Conservation (phyloP, 1,140 invertebrate species). For the Periplaneta americana region DNA sequence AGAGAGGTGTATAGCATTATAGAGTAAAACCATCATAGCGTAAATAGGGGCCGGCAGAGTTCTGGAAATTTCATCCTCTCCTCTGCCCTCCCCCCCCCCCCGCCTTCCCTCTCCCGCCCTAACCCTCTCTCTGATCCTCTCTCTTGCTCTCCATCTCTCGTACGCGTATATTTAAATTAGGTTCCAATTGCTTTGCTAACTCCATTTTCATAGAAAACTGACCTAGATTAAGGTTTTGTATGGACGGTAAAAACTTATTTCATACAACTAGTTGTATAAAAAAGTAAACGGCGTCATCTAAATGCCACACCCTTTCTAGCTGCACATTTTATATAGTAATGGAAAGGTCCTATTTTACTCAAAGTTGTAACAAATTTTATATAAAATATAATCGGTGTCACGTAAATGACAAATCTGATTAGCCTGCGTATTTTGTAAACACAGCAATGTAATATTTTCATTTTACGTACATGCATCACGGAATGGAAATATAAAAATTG, state of each 20-base stretch:
- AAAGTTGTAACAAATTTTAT: too few species aligned
- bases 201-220: background rate
- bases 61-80: background rate
- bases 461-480: too few species aligned
- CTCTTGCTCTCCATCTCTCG: background rate
- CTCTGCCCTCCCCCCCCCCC: background rate
- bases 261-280: background rate
- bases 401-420: too few species aligned
- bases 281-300: too few species aligned
- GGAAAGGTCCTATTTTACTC: too few species aligned
- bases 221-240: background rate
- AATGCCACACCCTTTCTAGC: too few species aligned
- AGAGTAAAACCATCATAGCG: background rate
- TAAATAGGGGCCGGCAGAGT: background rate
- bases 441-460: too few species aligned
- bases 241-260: background rate
- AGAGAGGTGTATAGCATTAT: background rate
- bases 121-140: background rate
- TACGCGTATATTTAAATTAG: background rate
- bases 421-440: too few species aligned
- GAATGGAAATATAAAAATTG: too few species aligned
- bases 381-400: too few species aligned
- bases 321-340: too few species aligned
- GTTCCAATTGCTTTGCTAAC: background rate
- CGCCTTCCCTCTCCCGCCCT: background rate